Base-by-base conservation (phyloP, 1,140 invertebrate species). In the Zaprionus lachaisei region DNA sequence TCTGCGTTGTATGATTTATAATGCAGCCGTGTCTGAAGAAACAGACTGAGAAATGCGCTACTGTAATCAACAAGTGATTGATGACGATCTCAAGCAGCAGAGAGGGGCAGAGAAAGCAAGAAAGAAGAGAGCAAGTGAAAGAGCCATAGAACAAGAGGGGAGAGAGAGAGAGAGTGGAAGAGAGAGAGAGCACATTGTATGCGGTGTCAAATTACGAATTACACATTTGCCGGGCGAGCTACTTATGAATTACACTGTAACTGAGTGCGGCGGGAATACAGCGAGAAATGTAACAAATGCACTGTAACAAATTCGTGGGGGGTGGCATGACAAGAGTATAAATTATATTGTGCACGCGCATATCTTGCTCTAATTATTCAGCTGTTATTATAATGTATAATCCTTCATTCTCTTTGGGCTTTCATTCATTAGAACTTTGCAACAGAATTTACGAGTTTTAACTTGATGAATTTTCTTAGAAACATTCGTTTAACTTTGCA, bases 21-120 rank as follows among this genome's bases (percentile, higher is more conserved):
- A 80, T 79, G 64, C 51, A 54, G 54, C 38, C 9, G 9, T 31
- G 26, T 20, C 22, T 22, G 22, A 38, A 34, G 67, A 65, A 74
- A 68, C 26, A 34, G 79, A 70, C 58, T 71, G 72, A 83, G 58
- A 54, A 72, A 72, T 80, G 77, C 61, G 44, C 62, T 65, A 55
- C 68, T 70, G 55, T 64, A 77, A 83, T 89, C 83, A 87, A 87
- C 83, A 87, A 87, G 83, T 87, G 84, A 87, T 89, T 87, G 72
- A 87, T 87, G 83, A 67, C 57, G 22, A 62, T 55, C 56, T 69
- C n/a, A 51, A 60, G 47, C 55, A 28, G 20, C 14, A 34, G 41
- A 60, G n/a, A 17, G 22, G 49, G 4, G 6, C 4, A 6, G 17
- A 54, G 12, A 9, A 38, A 5, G 14, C n/a, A 17, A 31, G 28